Evolutionary conservation across 1,140 invertebrate genomes (phyloP).

Genomic region (Uloborus diversus): DNA sequence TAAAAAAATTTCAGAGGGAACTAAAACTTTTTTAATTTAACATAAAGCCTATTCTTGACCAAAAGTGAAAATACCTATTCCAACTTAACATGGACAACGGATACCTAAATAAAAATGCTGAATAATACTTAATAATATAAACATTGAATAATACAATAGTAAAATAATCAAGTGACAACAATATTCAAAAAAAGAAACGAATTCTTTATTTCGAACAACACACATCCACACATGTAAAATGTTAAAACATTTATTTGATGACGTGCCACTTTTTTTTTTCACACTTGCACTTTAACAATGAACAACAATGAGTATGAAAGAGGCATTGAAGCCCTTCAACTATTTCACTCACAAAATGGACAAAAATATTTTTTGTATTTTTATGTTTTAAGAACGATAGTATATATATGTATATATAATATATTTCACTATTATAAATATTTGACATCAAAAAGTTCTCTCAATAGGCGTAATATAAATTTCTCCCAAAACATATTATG

Average conservation of each 20-base stretch:
- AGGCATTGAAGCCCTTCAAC: background rate
- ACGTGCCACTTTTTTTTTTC: background rate
- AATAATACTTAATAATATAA: no score
- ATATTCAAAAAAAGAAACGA: constrained; percentile 10
- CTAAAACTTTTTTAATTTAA: no score
- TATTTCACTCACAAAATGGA: background rate
- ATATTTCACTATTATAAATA: constrained; percentile 15
- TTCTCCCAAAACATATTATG: constrained; percentile 37
- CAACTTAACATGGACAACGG: no score
- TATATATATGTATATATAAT: constrained; percentile 24
- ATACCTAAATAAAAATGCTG: no score
- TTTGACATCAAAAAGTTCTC: constrained; percentile 31
- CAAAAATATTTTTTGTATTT: constrained; percentile 34
- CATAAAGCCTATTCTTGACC: no score
- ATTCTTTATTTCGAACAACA: constrained; percentile 35
- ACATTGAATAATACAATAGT: no score
- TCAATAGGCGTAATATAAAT: background rate
- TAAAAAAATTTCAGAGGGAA: no score
- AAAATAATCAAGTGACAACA: no score
- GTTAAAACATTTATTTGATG: constrained; percentile 42
- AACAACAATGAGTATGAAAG: constrained; percentile 19
- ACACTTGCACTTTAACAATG: constrained; percentile 14
- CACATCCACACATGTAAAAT: constrained; percentile 45
- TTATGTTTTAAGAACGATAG: background rate
- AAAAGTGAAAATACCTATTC: no score